Conservation (phyloP, 2,113 vertebrate species). For the Ascaphus truei region DNA sequence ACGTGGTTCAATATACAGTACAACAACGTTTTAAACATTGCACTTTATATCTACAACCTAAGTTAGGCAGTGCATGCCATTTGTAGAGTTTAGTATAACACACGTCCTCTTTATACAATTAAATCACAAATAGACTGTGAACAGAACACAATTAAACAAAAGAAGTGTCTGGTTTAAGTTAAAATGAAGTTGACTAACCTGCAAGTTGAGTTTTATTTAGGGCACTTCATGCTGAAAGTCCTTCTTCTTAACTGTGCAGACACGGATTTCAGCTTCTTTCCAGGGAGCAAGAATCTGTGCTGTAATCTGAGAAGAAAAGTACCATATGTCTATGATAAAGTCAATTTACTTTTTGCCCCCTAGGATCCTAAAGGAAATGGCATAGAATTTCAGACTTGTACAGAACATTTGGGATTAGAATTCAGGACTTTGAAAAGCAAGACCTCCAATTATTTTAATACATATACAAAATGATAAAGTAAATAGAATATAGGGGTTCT, state of each 20-base stretch:
- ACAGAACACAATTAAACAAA: too few relatives aligned
- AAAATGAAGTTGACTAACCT: constrained; percentile 7
- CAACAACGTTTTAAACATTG: too few relatives aligned
- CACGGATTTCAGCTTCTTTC: background rate
- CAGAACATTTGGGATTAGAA: background rate
- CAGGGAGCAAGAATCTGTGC: background rate
- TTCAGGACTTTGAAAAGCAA: background rate
- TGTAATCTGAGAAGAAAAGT: constrained; percentile 22
- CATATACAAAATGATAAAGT: background rate
- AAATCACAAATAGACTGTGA: too few relatives aligned
- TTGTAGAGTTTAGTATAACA: too few relatives aligned
- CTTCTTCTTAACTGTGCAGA: background rate
- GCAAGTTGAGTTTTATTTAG: background rate
- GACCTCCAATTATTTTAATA: background rate
- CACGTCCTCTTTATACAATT: too few relatives aligned
- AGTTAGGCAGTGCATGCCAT: too few relatives aligned
- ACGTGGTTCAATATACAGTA: too few relatives aligned
- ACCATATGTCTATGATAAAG: constrained; percentile 32
- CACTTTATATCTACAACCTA: too few relatives aligned
- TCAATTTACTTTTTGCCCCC: background rate
- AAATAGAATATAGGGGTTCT: background rate
- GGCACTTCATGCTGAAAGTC: background rate
- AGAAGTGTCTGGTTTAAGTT: too few relatives aligned
- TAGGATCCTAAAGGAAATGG: background rate
- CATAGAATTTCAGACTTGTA: background rate